Evolutionary conservation across 2,113 vertebrate genomes (phyloP).

Genomic region (Pan paniscus): DNA sequence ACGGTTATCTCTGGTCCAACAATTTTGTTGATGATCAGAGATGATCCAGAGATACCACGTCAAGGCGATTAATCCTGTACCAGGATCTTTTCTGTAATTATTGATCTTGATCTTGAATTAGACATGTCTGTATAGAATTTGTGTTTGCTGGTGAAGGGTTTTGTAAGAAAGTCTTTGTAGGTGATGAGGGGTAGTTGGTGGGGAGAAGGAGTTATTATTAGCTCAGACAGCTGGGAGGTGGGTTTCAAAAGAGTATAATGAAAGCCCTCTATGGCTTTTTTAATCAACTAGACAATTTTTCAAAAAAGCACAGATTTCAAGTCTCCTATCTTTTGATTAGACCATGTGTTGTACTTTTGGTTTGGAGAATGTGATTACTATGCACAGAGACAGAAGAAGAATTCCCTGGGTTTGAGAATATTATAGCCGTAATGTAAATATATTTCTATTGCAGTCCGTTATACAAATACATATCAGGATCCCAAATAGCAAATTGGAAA

Average conservation of each 20-base stretch:
- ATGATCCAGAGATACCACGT: neutral
- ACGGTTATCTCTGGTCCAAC: neutral
- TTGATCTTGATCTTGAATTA: neutral
- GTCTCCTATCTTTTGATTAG: too few relatives aligned
- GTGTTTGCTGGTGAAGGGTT: neutral
- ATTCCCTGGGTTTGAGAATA: neutral
- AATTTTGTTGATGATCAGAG: neutral
- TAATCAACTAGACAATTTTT: neutral
- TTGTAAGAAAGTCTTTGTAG: neutral
- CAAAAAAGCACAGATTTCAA: too few relatives aligned
- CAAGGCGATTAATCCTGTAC: neutral
- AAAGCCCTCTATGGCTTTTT: neutral
- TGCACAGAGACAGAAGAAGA: too few relatives aligned
- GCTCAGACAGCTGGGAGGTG: neutral
- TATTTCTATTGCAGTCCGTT: neutral
- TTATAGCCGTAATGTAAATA: neutral
- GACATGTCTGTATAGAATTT: neutral
- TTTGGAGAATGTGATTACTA: too few relatives aligned
- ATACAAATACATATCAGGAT: constrained; percentile 33
- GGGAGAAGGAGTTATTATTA: neutral
- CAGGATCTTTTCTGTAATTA: neutral
- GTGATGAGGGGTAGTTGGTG: neutral
- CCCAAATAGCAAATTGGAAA: constrained; percentile 9
- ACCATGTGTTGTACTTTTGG: too few relatives aligned
- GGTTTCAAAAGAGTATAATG: neutral